Evolutionary conservation across 2,113 vertebrate genomes (phyloP).

Genomic region (Spheniscus mendiculus): DNA sequence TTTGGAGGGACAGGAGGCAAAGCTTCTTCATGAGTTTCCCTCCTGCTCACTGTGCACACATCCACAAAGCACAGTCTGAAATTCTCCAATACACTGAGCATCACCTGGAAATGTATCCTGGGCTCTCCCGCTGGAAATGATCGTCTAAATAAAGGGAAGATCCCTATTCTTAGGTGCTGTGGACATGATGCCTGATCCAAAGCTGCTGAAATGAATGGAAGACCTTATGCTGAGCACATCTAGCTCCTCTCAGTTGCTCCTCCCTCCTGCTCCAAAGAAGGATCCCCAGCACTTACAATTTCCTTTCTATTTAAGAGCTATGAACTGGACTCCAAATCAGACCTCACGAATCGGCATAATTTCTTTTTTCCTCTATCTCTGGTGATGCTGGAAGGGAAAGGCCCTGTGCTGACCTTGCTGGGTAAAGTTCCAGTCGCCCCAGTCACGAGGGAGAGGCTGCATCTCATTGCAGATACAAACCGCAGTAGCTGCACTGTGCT

Average conservation of each 20-base stretch:
- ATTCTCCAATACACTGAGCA: background rate
- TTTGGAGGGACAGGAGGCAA: background rate
- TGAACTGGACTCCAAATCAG: background rate
- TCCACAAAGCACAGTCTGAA: background rate
- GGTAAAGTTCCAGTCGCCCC: background rate
- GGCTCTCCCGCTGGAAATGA: background rate
- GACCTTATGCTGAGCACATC: background rate
- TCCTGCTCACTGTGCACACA: background rate
- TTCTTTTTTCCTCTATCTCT: background rate
- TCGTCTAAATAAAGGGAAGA: background rate
- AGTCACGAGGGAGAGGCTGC: background rate
- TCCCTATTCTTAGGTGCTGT: background rate
- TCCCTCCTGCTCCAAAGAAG: background rate
- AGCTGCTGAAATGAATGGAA: background rate
- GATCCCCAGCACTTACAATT: background rate
- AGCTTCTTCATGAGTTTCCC: background rate
- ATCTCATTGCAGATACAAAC: background rate
- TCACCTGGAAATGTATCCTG: background rate
- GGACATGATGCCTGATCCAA: background rate
- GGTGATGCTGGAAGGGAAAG: background rate
- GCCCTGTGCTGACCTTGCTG: background rate
- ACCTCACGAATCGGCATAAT: rapidly evolving
- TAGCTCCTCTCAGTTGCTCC: background rate
- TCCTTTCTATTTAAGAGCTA: background rate
- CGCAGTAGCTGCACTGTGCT: background rate